These are phyloP conservation scores for Eupristina koningsbergeri DNA, from an alignment of 1,140 invertebrate species.

Conservation along the genomic window DNA sequence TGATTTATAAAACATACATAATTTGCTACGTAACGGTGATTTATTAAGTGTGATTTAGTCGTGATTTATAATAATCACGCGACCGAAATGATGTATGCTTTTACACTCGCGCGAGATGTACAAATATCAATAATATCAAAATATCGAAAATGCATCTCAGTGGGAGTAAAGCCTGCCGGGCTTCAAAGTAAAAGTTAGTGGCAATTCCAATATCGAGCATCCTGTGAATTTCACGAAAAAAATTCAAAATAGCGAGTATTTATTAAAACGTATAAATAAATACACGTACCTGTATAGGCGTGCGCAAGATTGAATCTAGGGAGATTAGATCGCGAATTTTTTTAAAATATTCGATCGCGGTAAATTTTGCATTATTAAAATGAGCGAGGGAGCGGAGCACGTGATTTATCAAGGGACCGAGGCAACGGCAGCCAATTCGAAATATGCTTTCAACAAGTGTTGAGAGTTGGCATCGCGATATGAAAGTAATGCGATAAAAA, in stretches of 20 bases:
- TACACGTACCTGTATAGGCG: no score
- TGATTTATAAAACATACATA: background rate
- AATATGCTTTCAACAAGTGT: constrained; percentile 43
- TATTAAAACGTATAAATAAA: no score
- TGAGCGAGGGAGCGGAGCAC: background rate
- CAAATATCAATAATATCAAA: no score
- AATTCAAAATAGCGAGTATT: no score
- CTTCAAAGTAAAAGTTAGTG: no score
- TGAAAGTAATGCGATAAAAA: constrained; percentile 9
- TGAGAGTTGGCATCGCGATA: constrained; percentile 31
- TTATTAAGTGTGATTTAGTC: constrained; percentile 32
- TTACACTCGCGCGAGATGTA: background rate
- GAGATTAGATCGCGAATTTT: constrained; percentile 7
- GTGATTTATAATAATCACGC: constrained; percentile 17
- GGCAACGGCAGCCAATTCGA: constrained; percentile 27
- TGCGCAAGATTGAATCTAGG: no score
- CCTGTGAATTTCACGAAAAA: no score
- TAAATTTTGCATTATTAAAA: constrained; percentile 1
- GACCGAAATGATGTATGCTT: background rate
- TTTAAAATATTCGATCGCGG: background rate
- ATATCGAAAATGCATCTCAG: no score
- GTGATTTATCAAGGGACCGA: constrained; percentile 36
- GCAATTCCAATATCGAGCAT: no score
- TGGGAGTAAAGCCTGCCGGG: no score
- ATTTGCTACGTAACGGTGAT: background rate